Base-by-base conservation (phyloP, 2,113 vertebrate genomes). In the Mobula hypostoma region DNA sequence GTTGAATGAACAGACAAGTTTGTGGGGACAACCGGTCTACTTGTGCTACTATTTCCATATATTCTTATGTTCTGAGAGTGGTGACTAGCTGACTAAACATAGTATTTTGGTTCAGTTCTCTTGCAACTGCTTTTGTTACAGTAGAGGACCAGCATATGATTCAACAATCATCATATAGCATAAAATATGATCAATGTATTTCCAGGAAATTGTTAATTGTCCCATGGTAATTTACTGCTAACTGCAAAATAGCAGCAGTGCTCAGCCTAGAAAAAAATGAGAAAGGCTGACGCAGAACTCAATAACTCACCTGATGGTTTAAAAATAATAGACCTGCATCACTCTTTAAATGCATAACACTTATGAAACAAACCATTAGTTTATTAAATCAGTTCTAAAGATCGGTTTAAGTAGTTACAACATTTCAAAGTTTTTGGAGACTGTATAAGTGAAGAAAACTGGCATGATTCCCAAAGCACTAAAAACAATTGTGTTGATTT, bases 401-500 rank as follows among this genome's bases (percentile, higher is more conserved):
- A 63, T 61, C 58, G 14, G 21, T 58, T 66, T 66, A 61, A 29
- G 27, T 29, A 66, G n/a, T 66, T 32, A 88, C 6, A 87, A 61
- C 27, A 61, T 61, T 17, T 66, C 61, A 66, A 88, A 66, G 85
- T 66, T 88, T 88, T 66, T 32, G 29, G 66, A 88, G 58, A 85
- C 56, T 58, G 21, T 24, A 40, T 58, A 15, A 85, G 58, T 40
- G 11, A 36, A 83, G 6, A 48, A n/a, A n/a, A 87, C 83, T 87
- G 83, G 83, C 83, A 63, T 29, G 12, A 63, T 87, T 87, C 83
- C 58, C 58, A 15, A 63, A 87, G 58, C 58, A 63, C 83, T 87
- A 87, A 87, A 87, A 87, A 88, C 58, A 63, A 88, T 66, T 88
- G 61, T 66, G 29, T 88, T 88, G 85, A 88, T 66, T 88, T n/a